Evolutionary conservation across 1,140 invertebrate species (phyloP), one percentile per base, ranked within the genome.

Genomic region (Plodia interpunctella): DNA sequence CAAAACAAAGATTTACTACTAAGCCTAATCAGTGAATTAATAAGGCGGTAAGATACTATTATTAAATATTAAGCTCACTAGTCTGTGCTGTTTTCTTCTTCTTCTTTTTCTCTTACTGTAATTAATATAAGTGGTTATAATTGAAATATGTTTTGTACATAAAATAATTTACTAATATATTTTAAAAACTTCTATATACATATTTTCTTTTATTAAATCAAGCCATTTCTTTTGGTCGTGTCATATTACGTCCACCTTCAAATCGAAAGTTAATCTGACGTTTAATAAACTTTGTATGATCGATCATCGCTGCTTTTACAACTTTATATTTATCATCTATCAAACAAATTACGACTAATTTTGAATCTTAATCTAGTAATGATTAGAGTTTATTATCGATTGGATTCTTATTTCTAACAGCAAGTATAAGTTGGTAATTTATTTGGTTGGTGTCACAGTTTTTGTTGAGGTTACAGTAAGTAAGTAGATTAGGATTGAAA

Each of bases 251-350:
- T 63, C 65, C 55, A 57, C 69, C 61, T 71, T 68, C 68, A 66
- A 68, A 71, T 72, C 61, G 74, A 66, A 80, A 82, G 78, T 74
- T 83, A 81, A 83, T 82, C 79, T 63, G 79, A 80, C 79, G 59
- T 65, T 65, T 76, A 74, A 79, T 78, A 80, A 73, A 76, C 67
- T 74, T 68, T 62, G 63, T 77, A 75, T 80, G 81, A 84, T 82
- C 68, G 78, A 84, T 84, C 61, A 72, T 63, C 53, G 59, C 49
- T 51, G 54, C 63, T 59, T 57, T 60, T 21, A 68, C 70, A 66
- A 63, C 55, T 3, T 64, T 65, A 60, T 44, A 49, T 66, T 32
- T 66, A 58, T 57, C 19, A 49, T 62, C 51, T 57, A 19, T 21
- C 25, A 49, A 18, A 53, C n/a, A 2, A 59, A 49, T 59, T 17